These are phyloP conservation scores for Papilio polytes DNA, from an alignment of 1,140 invertebrate genomes.

Conservation along the genomic window DNA sequence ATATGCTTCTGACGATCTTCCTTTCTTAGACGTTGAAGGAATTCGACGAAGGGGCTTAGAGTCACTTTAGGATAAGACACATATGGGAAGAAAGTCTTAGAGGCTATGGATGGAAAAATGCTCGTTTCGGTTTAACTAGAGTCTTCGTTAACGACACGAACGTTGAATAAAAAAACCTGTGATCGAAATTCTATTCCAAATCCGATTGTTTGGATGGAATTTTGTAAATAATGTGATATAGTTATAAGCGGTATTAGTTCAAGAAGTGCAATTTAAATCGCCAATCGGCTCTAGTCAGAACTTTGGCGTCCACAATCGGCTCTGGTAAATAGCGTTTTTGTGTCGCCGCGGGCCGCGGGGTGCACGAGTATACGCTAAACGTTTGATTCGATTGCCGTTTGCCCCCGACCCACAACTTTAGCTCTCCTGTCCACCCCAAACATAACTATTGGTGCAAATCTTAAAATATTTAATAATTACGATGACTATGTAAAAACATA, in stretches of 20 bases:
- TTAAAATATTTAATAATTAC: conserved; percentile 28
- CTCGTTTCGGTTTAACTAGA: no score
- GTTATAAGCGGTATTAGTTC: background rate
- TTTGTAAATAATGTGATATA: background rate
- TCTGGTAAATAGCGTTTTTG: conserved; percentile 53
- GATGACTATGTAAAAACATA: no score
- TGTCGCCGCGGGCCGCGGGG: conserved; percentile 47
- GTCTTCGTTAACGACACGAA: no score
- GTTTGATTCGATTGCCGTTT: conserved; percentile 54
- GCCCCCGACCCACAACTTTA: conserved; percentile 39
- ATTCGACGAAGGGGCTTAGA: no score
- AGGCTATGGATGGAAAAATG: no score
- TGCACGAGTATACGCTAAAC: conserved; percentile 56
- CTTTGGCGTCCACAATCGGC: conserved; percentile 44
- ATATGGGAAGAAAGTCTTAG: no score
- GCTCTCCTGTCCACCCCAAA: conserved; percentile 13
- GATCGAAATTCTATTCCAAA: no score
- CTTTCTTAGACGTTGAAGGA: no score
- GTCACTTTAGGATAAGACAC: no score
- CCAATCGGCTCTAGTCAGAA: conserved; percentile 31
- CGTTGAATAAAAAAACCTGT: no score
- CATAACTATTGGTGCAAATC: conserved; percentile 44
- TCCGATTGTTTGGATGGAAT: no score
- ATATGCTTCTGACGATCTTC: no score
- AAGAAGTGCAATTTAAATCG: conserved; percentile 13